Evolutionary conservation across 1,140 invertebrate genomes (phyloP).

Genomic region (Trissolcus basalis): DNA sequence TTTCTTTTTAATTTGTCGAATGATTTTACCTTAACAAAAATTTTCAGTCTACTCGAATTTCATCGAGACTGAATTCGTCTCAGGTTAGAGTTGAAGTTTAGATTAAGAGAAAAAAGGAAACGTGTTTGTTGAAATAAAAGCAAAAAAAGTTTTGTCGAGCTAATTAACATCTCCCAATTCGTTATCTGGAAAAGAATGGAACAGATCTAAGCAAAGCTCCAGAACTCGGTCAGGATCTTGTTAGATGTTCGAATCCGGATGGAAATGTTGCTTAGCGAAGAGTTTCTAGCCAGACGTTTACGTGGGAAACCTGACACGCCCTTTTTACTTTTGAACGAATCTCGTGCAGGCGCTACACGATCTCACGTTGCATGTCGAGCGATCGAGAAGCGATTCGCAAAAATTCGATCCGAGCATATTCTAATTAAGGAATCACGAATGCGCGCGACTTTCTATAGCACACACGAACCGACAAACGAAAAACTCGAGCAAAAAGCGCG

Average conservation of each 20-base stretch:
- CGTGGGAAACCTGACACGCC: conserved; percentile 57
- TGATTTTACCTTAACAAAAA: too few species aligned
- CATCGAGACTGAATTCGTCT: too few species aligned
- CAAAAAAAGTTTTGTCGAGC: background rate
- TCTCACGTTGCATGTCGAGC: conserved; percentile 38
- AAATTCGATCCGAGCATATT: conserved; percentile 42
- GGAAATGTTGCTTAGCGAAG: conserved; percentile 33
- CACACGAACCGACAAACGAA: conserved; percentile 5
- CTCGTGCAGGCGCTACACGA: conserved; percentile 21
- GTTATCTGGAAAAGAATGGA: conserved; percentile 43
- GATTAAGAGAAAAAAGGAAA: conserved; percentile 11
- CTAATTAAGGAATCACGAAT: conserved; percentile 52
- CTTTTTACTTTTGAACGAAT: conserved; percentile 50
- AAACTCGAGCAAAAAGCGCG: conserved; percentile 30
- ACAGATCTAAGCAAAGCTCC: conserved; percentile 37
- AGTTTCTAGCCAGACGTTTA: conserved; percentile 49
- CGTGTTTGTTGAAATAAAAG: too few species aligned
- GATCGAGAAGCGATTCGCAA: conserved; percentile 29
- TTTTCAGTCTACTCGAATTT: too few species aligned
- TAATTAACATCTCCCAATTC: conserved; percentile 45
- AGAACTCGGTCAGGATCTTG: conserved; percentile 43
- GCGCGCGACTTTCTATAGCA: conserved; percentile 46
- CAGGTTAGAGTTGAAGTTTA: background rate
- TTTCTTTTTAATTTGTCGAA: too few species aligned
- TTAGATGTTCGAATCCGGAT: conserved; percentile 37